These are phyloP conservation scores for Xanthia icteritia DNA, from an alignment of 2,888 invertebrate genomes.

Conservation along the genomic window DNA sequence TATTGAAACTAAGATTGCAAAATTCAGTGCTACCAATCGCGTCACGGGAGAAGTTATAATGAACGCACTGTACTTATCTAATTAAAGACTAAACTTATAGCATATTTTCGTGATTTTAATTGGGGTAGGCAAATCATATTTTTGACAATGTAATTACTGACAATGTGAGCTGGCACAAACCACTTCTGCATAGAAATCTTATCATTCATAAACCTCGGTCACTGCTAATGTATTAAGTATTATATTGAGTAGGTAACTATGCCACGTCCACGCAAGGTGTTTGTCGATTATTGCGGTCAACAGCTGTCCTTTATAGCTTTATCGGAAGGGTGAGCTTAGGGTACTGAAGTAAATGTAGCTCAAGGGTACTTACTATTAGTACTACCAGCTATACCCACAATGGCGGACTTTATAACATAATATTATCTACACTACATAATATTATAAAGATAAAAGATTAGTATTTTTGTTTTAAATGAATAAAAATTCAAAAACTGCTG, in stretches of 20 bases:
- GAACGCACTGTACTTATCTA: background rate
- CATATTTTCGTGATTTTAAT: background rate
- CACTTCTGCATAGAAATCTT: background rate
- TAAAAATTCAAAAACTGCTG: too few species aligned
- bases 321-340: background rate
- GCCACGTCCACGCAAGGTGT: background rate
- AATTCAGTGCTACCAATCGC: too few species aligned
- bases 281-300: constrained; percentile 12
- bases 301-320: background rate
- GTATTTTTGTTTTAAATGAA: too few species aligned
- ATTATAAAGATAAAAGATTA: too few species aligned
- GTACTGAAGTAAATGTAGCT: background rate
- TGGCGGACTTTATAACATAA: background rate
- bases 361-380: background rate
- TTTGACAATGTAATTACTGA: background rate
- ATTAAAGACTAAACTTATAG: background rate
- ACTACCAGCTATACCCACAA: background rate
- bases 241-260: background rate
- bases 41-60: too few species aligned
- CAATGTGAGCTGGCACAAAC: background rate
- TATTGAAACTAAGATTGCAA: too few species aligned
- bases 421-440: background rate
- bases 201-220: background rate
- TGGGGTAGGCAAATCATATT: background rate
- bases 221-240: background rate